Conservation (phyloP, 2,888 invertebrate genomes). For the Drosophila flavopinicola region DNA sequence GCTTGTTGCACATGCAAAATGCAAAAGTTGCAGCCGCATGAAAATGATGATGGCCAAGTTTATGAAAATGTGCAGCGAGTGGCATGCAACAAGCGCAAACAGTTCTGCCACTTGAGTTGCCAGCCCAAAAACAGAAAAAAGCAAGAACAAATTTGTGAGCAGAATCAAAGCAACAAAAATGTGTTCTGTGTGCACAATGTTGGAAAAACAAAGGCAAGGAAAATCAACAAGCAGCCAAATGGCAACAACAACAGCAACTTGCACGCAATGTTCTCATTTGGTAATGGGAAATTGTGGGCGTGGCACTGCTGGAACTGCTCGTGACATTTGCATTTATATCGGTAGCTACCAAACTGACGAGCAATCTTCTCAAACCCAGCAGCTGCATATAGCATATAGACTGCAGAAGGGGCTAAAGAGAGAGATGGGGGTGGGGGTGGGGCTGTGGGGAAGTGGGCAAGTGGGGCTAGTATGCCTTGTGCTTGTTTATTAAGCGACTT, state of each 20-base stretch:
- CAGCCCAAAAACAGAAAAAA: not conserved
- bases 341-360: constrained; percentile 8
- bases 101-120: constrained; percentile 26
- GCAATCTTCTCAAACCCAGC: constrained; percentile 1
- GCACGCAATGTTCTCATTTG: constrained; percentile 41
- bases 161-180: constrained; percentile 45
- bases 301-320: constrained; percentile 26
- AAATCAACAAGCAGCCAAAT: constrained; percentile 9
- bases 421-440: not conserved
- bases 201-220: constrained; percentile 25
- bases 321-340: constrained; percentile 61
- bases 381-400: constrained; percentile 9
- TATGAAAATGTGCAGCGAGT: constrained; percentile 39
- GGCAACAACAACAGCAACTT: constrained; percentile 13
- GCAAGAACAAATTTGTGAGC: not conserved
- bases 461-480: not conserved
- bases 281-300: constrained; percentile 48
- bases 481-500: constrained; percentile 60
- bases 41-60: constrained; percentile 47
- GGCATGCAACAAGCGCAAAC: constrained; percentile 31
- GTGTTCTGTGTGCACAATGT: constrained; percentile 15
- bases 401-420: not conserved
- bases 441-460: not conserved
- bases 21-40: constrained; percentile 27
- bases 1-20: constrained; percentile 3